phyloP scores from a whole-genome alignment of 2,113 vertebrate species.

The Engystomops pustulosus region DNA sequence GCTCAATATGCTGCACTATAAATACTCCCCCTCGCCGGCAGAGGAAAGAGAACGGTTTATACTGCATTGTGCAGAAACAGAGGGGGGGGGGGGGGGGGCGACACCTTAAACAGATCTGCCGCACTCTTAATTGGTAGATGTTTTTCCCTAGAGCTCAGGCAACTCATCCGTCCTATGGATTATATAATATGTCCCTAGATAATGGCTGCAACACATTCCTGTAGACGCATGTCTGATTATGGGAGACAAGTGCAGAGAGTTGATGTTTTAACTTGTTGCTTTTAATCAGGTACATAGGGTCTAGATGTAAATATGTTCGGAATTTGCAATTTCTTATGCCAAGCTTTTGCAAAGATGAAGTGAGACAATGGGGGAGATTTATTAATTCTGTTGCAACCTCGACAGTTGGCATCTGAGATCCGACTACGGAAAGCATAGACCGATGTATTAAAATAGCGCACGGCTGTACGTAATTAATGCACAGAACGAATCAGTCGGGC shows the following conservation, averaged over 20 bases:
- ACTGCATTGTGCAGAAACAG: too few species aligned
- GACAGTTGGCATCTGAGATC: too few species aligned
- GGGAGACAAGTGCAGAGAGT: background rate
- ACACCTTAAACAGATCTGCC: slow-evolving; percentile 32
- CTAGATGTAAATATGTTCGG: background rate
- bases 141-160: slow-evolving; percentile 2
- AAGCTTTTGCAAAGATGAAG: background rate
- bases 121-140: slow-evolving; percentile 34
- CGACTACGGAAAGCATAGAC: too few species aligned
- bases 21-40: background rate
- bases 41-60: slow-evolving; percentile 10
- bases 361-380: too few species aligned
- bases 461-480: too few species aligned
- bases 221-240: background rate
- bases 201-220: background rate
- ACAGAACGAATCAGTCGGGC: too few species aligned
- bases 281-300: background rate
- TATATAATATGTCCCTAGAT: background rate
- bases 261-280: background rate
- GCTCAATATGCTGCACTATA: slow-evolving; percentile 3
- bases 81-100: background rate
- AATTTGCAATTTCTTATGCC: background rate
- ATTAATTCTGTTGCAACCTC: too few species aligned
- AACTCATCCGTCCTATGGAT: background rate
- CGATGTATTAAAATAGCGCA: too few species aligned